phyloP scores from a whole-genome alignment of 2,888 invertebrate genomes.

The Synanthedon tipuliformis region DNA sequence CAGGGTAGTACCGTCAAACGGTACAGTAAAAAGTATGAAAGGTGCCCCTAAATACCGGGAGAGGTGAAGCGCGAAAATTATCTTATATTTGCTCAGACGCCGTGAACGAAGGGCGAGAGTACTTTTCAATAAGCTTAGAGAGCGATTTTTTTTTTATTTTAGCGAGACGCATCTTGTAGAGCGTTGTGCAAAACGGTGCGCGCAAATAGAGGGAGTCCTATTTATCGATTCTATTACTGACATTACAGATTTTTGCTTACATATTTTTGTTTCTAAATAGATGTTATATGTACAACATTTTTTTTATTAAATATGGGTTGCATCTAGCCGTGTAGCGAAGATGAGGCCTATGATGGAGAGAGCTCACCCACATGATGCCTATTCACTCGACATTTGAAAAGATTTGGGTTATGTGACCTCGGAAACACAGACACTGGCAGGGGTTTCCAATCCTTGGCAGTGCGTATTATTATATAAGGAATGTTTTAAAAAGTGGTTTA shows the following conservation, averaged over 20 bases:
- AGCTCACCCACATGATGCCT: no score
- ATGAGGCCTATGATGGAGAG: no score
- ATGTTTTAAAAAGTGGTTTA: no score
- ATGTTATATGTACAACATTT: no score
- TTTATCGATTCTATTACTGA: conserved; percentile 38
- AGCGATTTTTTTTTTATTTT: conserved; percentile 56
- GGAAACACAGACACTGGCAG: no score
- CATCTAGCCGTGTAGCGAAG: no score
- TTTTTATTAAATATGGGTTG: no score
- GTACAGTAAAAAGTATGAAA: conserved; percentile 64
- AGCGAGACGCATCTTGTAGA: conserved; percentile 52
- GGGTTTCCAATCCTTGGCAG: no score
- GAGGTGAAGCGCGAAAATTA: conserved; percentile 68
- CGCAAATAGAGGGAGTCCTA: conserved; percentile 53
- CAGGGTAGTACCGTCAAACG: conserved; percentile 45
- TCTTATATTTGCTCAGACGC: conserved; percentile 70
- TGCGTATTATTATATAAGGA: no score
- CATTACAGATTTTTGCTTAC: conserved; percentile 13
- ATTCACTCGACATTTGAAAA: no score
- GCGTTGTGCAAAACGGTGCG: conserved; percentile 45
- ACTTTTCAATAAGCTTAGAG: conserved; percentile 71
- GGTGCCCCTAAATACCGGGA: conserved; percentile 69
- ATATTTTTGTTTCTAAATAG: no score
- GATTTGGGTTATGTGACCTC: no score
- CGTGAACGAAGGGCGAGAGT: conserved; percentile 68